A percentile compares a stretch with the other conserved stretches of the same genome.
Conservation (phyloP, 2,113 vertebrate genomes). For the Embiotoca jacksoni region DNA sequence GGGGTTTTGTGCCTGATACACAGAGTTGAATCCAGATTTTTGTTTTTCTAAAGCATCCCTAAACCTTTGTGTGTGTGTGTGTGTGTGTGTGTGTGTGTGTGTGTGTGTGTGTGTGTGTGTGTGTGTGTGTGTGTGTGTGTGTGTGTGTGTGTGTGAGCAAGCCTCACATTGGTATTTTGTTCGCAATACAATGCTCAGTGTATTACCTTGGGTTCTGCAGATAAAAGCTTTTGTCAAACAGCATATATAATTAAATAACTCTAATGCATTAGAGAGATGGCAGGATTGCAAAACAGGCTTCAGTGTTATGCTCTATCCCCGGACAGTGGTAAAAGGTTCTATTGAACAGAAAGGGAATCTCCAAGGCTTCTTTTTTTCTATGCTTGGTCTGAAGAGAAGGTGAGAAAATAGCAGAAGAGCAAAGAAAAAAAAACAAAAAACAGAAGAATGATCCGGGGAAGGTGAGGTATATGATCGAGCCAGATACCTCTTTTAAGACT, state of each 20-base stretch:
- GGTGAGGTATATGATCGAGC: conserved; percentile 34
- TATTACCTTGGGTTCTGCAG: conserved; percentile 34
- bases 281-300: conserved; percentile 44
- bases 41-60: conserved; percentile 21
- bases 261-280: conserved; percentile 43
- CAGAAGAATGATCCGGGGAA: conserved; percentile 1
- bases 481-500: conserved; percentile 34
- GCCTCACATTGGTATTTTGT: not conserved
- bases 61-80: conserved; percentile 22
- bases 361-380: conserved; percentile 8
- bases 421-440: conserved; percentile 19
- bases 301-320: conserved; percentile 39
- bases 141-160: conserved; percentile 12
- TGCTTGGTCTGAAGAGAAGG: conserved; percentile 34
- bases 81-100: conserved; percentile 16
- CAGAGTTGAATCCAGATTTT: conserved; percentile 13
- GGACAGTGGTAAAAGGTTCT: conserved; percentile 39
- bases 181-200: conserved; percentile 24
- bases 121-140: not conserved
- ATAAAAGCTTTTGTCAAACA: conserved; percentile 64
- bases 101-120: conserved; percentile 15
- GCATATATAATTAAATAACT: conserved; percentile 55
- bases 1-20: not conserved
- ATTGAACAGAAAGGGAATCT: conserved; percentile 47
- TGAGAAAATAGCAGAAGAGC: conserved; percentile 28